These are phyloP conservation scores for Drosophila kurseongensis DNA, from an alignment of 1,140 invertebrate genomes.

Conservation along the genomic window DNA sequence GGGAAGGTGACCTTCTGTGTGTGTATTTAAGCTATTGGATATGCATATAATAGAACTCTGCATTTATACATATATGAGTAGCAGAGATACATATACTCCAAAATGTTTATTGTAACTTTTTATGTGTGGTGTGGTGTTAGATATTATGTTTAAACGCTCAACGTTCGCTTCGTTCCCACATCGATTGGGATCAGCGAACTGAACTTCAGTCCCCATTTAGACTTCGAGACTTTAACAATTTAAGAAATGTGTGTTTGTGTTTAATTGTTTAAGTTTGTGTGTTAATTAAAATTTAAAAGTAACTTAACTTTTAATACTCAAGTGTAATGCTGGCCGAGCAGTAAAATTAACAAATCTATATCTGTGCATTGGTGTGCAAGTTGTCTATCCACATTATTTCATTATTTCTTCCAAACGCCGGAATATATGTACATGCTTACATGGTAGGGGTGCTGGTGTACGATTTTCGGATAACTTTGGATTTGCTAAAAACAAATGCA, in stretches of 20 bases:
- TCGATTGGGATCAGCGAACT: neutral
- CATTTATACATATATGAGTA: slow-evolving; percentile 19
- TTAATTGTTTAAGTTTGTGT: slow-evolving; percentile 4
- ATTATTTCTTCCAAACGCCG: neutral
- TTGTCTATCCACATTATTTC: neutral
- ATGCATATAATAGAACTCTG: slow-evolving; percentile 19
- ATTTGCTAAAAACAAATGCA: slow-evolving; percentile 21
- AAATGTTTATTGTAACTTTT: slow-evolving; percentile 7
- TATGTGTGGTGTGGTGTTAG: neutral
- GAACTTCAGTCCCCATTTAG: neutral
- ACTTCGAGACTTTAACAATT: slow-evolving; percentile 32
- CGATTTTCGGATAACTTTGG: slow-evolving; percentile 24
- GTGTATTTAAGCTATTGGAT: slow-evolving; percentile 27
- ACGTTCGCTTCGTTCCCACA: neutral
- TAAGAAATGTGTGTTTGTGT: slow-evolving; percentile 22
- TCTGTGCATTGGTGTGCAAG: slow-evolving; percentile 17
- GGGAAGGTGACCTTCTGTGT: neutral
- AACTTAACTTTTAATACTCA: slow-evolving; percentile 53
- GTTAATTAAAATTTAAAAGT: slow-evolving; percentile 27
- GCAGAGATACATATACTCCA: slow-evolving; percentile 17
- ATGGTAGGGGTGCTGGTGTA: slow-evolving; percentile 16
- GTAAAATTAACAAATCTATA: slow-evolving; percentile 40
- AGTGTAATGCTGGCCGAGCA: slow-evolving; percentile 26
- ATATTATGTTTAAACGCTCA: slow-evolving; percentile 16
- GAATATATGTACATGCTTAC: slow-evolving; percentile 19